Evolutionary conservation across 2,113 vertebrate species (phyloP).

Genomic region (Candoia aspera): DNA sequence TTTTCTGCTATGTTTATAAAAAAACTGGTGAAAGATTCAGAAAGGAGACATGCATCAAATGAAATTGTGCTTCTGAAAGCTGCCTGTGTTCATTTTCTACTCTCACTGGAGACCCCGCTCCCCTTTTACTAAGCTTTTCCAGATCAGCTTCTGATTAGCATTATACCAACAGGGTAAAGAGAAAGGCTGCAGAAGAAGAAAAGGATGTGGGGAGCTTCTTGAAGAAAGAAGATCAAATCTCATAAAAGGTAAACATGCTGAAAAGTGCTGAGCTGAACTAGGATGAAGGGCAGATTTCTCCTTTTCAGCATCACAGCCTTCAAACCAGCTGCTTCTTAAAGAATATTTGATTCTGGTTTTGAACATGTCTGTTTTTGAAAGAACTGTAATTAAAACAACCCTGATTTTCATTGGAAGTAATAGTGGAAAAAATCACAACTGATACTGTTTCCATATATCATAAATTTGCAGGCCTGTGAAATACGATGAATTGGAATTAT

Average conservation of each 20-base stretch:
- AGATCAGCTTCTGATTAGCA: neutral
- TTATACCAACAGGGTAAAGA: neutral
- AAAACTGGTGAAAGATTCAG: neutral
- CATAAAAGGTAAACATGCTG: neutral
- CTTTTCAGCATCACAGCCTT: neutral
- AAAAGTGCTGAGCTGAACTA: neutral
- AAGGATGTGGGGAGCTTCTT: neutral
- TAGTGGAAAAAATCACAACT: neutral
- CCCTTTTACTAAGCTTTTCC: too few species aligned
- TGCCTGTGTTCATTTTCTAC: too few species aligned
- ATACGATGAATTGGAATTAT: neutral
- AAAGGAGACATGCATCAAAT: neutral
- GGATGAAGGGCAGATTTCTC: neutral
- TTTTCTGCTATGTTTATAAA: neutral
- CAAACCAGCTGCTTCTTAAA: neutral
- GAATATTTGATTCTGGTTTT: neutral
- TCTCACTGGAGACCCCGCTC: too few species aligned
- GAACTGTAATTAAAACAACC: neutral
- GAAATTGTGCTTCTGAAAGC: too few species aligned
- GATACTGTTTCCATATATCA: neutral
- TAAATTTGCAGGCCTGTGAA: neutral
- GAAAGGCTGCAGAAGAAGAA: neutral
- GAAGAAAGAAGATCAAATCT: neutral
- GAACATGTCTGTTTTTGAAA: neutral
- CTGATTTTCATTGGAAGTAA: neutral